Evolutionary conservation across 1,140 invertebrate species (phyloP), one percentile per base, ranked within the genome.

Genomic region (Listronotus bonariensis): DNA sequence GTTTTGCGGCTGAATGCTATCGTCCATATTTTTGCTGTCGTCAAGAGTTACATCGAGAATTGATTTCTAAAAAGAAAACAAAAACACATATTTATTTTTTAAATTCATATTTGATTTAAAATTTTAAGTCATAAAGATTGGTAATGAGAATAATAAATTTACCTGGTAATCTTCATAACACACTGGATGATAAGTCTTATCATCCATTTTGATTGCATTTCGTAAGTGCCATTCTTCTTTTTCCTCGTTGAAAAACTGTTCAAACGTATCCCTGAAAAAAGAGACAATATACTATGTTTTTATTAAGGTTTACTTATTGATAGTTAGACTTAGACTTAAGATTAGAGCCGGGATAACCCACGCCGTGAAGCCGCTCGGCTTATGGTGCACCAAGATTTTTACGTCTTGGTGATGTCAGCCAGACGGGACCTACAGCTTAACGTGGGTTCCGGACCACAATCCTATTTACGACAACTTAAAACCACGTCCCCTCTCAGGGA

Each of bases 211-310:
- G 5, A 96, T 82, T 0, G 95, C 92, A 74, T 93, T 90, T 58
- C 88, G 84, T 7, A 98, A 81, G 76, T 96, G 92, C 96, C 96
- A 99, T 76, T 97, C 96, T 78, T 98, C 96, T 54, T 89, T 89
- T 73, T 98, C 96, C 80, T 98, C 93, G 75, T 96, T 91, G 82
- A 92, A 98, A 81, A 95, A 96, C 76, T 93, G 88, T 60, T 96
- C 91, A 80, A 99, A 97, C 48, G 83, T 82, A 80, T 99, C 96
- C 31, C 62, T 65, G 43, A 42, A 63, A 41, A 54, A n/a, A 36
- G 6, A 36, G 17, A n/a, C 15, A 3, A 46, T 9, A 14, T 14
- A 46, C 3, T 46, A 9, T 46, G 2, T 14, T 10, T 2, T n/a
- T 3, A 5, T 26, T 26, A 5, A 5, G 20, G 20, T 26, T 26